Evolutionary conservation across 2,113 vertebrate genomes (phyloP), one percentile per base, ranked within the genome.

Genomic region (Penelope pileata): DNA sequence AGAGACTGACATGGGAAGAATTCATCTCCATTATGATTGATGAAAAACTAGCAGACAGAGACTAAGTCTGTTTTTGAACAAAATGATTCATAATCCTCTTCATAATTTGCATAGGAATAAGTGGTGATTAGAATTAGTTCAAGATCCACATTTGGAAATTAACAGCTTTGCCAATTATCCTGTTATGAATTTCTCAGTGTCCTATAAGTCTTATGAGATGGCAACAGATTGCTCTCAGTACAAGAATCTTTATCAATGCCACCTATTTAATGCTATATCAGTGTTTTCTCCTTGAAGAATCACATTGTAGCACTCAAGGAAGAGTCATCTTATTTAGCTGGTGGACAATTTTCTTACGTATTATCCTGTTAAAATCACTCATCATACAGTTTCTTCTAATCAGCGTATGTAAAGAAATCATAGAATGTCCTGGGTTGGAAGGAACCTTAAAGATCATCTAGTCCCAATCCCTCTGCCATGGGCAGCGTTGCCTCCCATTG

Each of bases 41-140:
- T 70, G 38, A 93, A 79, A 93, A 96, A 34, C 34, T 75, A 92
- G 11, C 23, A 67, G 67, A 86, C 58, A 67, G n/a, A 86, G 69
- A 96, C 69, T 96, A 88, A 94, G 47, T 86, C 60, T 94, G 34
- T 40, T 94, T 94, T 92, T 91, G 32, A 60, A 54, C 45, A 43
- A 54, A 36, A 67, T 86, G 90, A 94, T 89, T 95, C 87, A 95
- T 87, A 94, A 74, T 6, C 90, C 66, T 13, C 88, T 92, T 83
- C 89, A 82, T 50, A 30, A 74, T 93, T 70, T 87, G 40, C 91
- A 76, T 64, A 68, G 72, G 90, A 96, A 80, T 75, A 94, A 93
- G 19, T 82, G 15, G 56, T 77, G 51, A 93, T 91, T 79, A 91
- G 4, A 12, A 83, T 82, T 59, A 75, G 23, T 66, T 92, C 62